Conservation (phyloP, 2,113 vertebrate genomes). For the Platycercus adscitus region DNA sequence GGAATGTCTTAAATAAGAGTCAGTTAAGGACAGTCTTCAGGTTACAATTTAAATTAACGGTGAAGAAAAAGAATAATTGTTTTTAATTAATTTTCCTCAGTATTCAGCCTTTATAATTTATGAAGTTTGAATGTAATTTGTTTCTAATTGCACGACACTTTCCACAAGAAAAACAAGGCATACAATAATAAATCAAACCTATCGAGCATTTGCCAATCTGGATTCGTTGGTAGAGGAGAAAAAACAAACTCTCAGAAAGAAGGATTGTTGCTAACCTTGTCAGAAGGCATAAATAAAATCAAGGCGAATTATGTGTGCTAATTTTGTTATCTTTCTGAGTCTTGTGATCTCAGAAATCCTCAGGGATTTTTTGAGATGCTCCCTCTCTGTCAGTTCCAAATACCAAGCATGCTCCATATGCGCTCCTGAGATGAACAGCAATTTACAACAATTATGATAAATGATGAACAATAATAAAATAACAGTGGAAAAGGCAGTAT, state of each 20-base stretch:
- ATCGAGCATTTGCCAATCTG: neutral
- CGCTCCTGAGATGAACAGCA: neutral
- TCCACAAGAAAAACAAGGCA: neutral
- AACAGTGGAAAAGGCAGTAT: neutral
- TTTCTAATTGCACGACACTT: neutral
- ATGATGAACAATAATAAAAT: neutral
- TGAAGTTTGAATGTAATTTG: neutral
- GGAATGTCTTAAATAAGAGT: neutral
- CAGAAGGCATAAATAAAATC: conserved; percentile 8
- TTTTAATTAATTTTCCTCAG: neutral
- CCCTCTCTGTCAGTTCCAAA: neutral
- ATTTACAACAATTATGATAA: neutral
- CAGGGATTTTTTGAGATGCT: neutral
- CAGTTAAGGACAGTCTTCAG: neutral
- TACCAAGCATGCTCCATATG: neutral
- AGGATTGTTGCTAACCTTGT: neutral
- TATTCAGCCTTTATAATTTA: neutral
- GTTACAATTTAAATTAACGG: neutral
- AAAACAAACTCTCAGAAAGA: neutral
- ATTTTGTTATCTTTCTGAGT: conserved; percentile 33
- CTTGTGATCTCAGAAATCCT: conserved; percentile 19
- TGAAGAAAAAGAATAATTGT: rapidly evolving
- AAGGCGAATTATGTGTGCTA: neutral
- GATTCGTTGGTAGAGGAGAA: neutral
- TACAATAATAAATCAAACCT: neutral